Conservation (phyloP, 2,797 vertebrate species). For the Molossus molossus region DNA sequence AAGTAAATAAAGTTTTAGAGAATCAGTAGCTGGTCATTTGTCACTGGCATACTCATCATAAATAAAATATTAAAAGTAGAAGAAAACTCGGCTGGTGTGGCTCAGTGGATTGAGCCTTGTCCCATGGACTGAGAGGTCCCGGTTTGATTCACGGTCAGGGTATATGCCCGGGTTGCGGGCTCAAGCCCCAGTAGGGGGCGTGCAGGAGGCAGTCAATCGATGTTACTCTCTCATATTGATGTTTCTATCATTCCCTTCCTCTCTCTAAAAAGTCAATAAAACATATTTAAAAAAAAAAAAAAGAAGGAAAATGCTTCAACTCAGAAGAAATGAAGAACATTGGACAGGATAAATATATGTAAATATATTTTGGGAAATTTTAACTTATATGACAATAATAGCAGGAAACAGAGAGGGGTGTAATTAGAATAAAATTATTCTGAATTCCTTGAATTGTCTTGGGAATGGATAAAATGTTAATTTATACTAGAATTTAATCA, state of each 20-base stretch:
- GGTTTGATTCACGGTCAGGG: too few relatives aligned
- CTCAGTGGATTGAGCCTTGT: too few relatives aligned
- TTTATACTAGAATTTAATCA: neutral
- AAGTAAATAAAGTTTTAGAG: conserved; percentile 3
- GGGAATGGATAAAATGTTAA: neutral
- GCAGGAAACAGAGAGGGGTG: neutral
- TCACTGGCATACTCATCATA: neutral
- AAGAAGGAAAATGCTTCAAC: neutral
- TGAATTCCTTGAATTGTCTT: neutral
- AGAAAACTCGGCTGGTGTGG: neutral
- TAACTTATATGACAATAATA: neutral
- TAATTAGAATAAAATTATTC: neutral
- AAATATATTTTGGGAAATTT: neutral
- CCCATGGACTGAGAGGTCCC: too few relatives aligned
- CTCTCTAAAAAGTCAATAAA: too few relatives aligned
- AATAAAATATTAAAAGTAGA: conserved; percentile 38
- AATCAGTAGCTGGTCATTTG: conserved; percentile 18
- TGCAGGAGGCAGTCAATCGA: too few relatives aligned
- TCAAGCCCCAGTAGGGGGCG: too few relatives aligned
- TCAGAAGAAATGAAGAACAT: neutral
- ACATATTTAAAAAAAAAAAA: too few relatives aligned
- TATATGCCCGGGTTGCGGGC: too few relatives aligned
- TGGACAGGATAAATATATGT: neutral
- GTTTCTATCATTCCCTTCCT: too few relatives aligned
- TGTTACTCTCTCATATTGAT: too few relatives aligned